Percentiles rank a stretch among this genome's conserved stretches.
These are phyloP conservation scores for Troides aeacus DNA, from an alignment of 2,888 invertebrate genomes.

Conservation along the genomic window DNA sequence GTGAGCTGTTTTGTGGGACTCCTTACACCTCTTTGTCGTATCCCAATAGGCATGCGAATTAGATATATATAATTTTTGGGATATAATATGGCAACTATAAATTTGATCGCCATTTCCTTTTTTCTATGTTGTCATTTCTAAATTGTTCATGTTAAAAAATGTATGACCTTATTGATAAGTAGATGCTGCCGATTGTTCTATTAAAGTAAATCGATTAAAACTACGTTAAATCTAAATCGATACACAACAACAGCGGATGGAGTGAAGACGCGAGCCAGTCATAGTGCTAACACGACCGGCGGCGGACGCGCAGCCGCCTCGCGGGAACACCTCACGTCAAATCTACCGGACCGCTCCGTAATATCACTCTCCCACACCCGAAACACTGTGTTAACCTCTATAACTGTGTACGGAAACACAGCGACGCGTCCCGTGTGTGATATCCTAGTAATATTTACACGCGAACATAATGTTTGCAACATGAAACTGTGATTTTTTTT, in stretches of 20 bases:
- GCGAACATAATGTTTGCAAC: conserved; percentile 2
- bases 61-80: no score
- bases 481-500: conserved; percentile 5
- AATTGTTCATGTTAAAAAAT: no score
- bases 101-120: no score
- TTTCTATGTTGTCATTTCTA: no score
- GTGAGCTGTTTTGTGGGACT: no score
- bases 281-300: conserved; percentile 43
- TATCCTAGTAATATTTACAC: conserved; percentile 1
- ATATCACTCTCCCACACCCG: conserved; percentile 36
- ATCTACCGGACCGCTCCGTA: conserved; percentile 53
- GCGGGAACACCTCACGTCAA: conserved; percentile 39
- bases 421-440: conserved; percentile 30
- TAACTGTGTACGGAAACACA: conserved; percentile 21
- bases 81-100: no score
- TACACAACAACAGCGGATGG: neutral
- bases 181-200: neutral
- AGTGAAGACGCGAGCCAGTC: conserved; percentile 36
- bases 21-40: no score
- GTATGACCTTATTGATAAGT: no score
- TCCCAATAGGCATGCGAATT: no score
- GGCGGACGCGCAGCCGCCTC: conserved; percentile 43
- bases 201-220: neutral
- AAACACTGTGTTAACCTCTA: conserved; percentile 30
- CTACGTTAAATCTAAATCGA: neutral